phyloP scores from a whole-genome alignment of 2,888 invertebrate genomes.

The Emmelina monodactyla region DNA sequence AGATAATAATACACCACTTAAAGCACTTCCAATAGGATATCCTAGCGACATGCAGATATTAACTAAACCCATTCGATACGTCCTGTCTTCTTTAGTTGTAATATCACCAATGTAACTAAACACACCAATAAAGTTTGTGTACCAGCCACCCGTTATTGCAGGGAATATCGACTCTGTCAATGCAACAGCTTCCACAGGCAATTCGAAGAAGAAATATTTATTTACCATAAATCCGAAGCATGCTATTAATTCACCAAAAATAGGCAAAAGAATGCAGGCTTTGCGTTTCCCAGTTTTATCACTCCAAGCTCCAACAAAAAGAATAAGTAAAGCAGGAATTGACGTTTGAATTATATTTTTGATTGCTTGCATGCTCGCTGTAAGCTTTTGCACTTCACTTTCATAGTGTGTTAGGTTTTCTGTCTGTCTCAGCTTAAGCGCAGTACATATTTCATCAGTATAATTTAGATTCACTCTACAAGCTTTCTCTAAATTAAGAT shows the following conservation, averaged over 20 bases:
- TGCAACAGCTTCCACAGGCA: slow-evolving; percentile 81
- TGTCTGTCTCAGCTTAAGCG: slow-evolving; percentile 70
- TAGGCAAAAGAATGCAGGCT: slow-evolving; percentile 76
- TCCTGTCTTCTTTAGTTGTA: slow-evolving; percentile 80
- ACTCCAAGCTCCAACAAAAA: slow-evolving; percentile 78
- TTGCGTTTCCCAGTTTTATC: slow-evolving; percentile 68
- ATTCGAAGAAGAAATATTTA: slow-evolving; percentile 74
- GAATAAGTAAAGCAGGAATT: slow-evolving; percentile 73
- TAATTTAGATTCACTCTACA: slow-evolving; percentile 77
- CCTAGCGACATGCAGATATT: slow-evolving; percentile 89
- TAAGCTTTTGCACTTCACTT: slow-evolving; percentile 66
- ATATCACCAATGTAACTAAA: slow-evolving; percentile 90
- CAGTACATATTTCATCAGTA: slow-evolving; percentile 71
- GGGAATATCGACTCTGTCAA: slow-evolving; percentile 82
- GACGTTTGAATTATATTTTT: slow-evolving; percentile 77
- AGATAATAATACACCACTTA: slow-evolving; percentile 78
- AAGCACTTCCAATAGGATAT: slow-evolving; percentile 85
- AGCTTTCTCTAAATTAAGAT: slow-evolving; percentile 75
- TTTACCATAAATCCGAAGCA: slow-evolving; percentile 74
- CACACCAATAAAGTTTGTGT: slow-evolving; percentile 85
- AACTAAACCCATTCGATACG: slow-evolving; percentile 83
- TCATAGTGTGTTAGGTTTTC: slow-evolving; percentile 45
- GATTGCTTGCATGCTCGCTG: slow-evolving; percentile 77
- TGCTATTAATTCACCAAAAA: slow-evolving; percentile 74
- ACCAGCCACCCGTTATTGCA: slow-evolving; percentile 85